Evolutionary conservation across 1,140 invertebrate species (phyloP).

Genomic region (Zaprionus tsacasi): DNA sequence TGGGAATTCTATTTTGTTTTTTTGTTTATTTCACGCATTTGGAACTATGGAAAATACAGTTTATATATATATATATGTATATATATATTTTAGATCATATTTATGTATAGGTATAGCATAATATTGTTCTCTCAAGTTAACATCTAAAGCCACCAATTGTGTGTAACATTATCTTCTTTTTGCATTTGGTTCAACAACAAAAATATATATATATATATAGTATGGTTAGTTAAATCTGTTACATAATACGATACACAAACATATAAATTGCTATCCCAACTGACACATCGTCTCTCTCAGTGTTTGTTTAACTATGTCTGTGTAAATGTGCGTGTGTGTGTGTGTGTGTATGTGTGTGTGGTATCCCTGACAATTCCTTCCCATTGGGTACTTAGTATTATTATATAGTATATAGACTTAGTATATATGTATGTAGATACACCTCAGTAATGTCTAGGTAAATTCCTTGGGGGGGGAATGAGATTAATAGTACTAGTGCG

Average conservation of each 20-base stretch:
- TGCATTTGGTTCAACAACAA: conserved; percentile 42
- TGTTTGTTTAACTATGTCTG: conserved; percentile 1
- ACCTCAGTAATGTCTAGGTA: conserved; percentile 48
- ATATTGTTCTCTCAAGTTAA: conserved; percentile 46
- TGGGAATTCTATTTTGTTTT: conserved; percentile 20
- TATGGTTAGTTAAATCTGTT: conserved; percentile 11
- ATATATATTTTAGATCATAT: conserved; percentile 17
- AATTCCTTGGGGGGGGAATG: conserved; percentile 56
- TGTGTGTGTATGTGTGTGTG: conserved; percentile 17
- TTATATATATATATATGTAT: conserved; percentile 13
- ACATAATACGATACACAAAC: conserved; percentile 26
- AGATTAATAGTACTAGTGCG: conserved; percentile 18
- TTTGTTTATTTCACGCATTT: conserved; percentile 54
- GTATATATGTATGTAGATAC: not conserved
- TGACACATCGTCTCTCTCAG: not conserved
- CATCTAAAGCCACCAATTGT: conserved; percentile 52
- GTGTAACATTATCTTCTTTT: conserved; percentile 3
- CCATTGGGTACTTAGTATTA: conserved; percentile 16
- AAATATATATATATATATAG: conserved; percentile 38
- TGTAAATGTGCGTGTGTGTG: conserved; percentile 1
- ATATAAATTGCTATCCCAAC: conserved; percentile 22
- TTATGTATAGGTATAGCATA: conserved; percentile 27
- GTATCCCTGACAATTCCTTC: conserved; percentile 81
- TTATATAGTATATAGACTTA: conserved; percentile 17
- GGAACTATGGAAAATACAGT: conserved; percentile 74